Base-by-base conservation (phyloP, 2,113 vertebrate genomes). In the Erinaceus europaeus region DNA sequence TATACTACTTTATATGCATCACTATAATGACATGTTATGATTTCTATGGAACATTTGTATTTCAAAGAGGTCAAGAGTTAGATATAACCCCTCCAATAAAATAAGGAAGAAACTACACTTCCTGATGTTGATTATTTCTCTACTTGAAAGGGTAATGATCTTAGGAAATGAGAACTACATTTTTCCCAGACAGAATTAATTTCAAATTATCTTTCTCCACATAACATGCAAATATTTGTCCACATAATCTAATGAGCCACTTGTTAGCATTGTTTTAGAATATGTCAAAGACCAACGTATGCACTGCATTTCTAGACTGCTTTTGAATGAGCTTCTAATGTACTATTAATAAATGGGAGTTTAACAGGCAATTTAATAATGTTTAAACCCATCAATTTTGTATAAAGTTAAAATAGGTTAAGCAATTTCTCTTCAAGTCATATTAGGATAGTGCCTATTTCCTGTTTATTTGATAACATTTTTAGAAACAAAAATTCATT, bases 151-250 rank as follows among this genome's bases (percentile, higher is more conserved):
- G 13, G 57, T 44, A 86, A 55, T 20, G 2, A 38, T 73, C 40
- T n/a, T 53, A 71, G 32, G 7, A 69, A 57, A 69, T 38, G 17
- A 82, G 6, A 74, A 61, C 25, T 77, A n/a, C n/a, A n/a, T 65
- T 81, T 84, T 76, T 57, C 18, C 48, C 48, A 42, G 1, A n/a
- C 36, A 53, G 18, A 32, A 15, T 2, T 55, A 62, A 42, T 38
- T 67, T 61, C 17, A 81, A 81, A 90, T 64, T 7, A 44, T 23
- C 69, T 57, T 90, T 68, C 11, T 76, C 23, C 42, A 71, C 40
- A 50, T 69, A 48, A 77, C 86, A 71, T 52, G 14, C 55, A 89
- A 80, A 72, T 72, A 67, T 89, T 65, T 71, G 34, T 36, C 48
- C 34, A 40, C 2, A n/a, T 50, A 69, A 75, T 36, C 25, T 61